Conservation (phyloP, 2,888 invertebrate species). For the Synanthedon myopaeformis region DNA sequence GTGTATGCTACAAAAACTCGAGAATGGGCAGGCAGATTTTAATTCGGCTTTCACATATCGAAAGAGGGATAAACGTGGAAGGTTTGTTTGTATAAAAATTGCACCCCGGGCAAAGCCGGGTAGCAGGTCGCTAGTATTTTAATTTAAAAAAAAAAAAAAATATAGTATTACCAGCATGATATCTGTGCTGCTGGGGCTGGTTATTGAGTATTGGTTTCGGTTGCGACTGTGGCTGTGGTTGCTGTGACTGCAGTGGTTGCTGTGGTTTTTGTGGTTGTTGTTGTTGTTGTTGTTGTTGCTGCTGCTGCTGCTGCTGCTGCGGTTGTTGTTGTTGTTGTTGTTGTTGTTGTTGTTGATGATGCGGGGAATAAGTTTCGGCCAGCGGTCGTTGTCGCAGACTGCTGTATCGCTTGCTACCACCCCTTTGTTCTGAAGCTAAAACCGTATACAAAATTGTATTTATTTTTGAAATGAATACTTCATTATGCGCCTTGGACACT, state of each 20-base stretch:
- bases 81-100: no score
- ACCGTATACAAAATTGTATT: background rate
- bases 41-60: no score
- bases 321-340: conserved; percentile 15
- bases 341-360: conserved; percentile 9
- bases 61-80: no score
- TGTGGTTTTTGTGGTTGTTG: background rate
- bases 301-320: background rate
- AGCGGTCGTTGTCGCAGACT: conserved; percentile 70
- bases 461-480: background rate
- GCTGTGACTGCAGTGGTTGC: background rate
- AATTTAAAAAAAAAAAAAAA: no score
- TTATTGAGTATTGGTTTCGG: background rate
- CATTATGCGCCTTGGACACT: no score
- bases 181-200: conserved; percentile 21
- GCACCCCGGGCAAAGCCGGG: no score
- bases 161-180: conserved; percentile 29
- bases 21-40: no score
- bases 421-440: conserved; percentile 23
- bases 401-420: conserved; percentile 71
- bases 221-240: conserved; percentile 9
- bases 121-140: no score
- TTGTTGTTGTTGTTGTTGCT: conserved; percentile 5
- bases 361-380: conserved; percentile 61
- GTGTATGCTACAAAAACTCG: no score